Conservation (phyloP, 2,888 invertebrate species). For the Macrophya annulata region DNA sequence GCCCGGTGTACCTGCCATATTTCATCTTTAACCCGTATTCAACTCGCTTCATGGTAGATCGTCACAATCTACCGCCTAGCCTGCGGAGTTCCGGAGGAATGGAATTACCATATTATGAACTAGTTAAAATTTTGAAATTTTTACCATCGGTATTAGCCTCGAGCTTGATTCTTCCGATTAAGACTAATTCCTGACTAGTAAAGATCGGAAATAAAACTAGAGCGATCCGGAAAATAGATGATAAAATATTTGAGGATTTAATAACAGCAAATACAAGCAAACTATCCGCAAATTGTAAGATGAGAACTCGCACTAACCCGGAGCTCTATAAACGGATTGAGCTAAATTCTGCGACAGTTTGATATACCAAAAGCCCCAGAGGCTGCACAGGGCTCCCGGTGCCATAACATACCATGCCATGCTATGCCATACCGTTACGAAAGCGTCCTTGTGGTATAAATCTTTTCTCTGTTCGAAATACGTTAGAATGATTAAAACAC, state of each 20-base stretch:
- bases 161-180: conserved; percentile 10
- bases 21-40: conserved; percentile 54
- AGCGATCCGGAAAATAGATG: not conserved
- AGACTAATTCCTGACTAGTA: not conserved
- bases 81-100: conserved; percentile 48
- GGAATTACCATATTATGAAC: conserved; percentile 48
- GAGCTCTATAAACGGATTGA: conserved; percentile 10
- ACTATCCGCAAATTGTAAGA: not conserved
- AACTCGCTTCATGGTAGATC: conserved; percentile 51
- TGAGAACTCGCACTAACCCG: not conserved
- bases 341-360: conserved; percentile 40
- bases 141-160: not conserved
- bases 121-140: conserved; percentile 43
- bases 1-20: conserved; percentile 36
- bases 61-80: conserved; percentile 49
- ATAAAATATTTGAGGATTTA: not conserved
- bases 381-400: conserved; percentile 28
- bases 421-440: conserved; percentile 18
- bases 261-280: not conserved
- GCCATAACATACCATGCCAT: not conserved
- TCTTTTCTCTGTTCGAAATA: conserved; percentile 43
- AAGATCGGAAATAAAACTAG: not conserved
- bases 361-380: conserved; percentile 31
- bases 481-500: conserved; percentile 50
- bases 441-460: conserved; percentile 46